Conservation (phyloP, 2,888 invertebrate species). For the Chironomus riparius region DNA sequence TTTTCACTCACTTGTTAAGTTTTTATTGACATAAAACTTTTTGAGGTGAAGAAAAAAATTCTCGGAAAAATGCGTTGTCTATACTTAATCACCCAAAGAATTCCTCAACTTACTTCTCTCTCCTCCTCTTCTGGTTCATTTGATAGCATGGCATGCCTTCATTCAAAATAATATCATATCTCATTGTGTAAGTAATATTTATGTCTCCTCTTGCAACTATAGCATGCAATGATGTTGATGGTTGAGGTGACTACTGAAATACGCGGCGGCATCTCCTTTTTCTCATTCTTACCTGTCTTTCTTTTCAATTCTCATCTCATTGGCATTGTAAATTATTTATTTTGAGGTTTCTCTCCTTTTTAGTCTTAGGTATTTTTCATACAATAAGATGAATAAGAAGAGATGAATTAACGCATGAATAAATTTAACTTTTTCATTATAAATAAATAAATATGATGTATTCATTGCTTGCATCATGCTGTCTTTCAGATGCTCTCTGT, state of each 20-base stretch:
- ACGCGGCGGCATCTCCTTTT: conserved; percentile 13
- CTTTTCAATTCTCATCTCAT: background rate
- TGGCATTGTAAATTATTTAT: conserved; percentile 2
- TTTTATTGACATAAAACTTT: background rate
- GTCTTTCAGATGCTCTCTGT: too few relatives aligned
- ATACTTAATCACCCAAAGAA: background rate
- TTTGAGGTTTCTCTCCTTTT: conserved; percentile 17
- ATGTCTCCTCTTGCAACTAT: background rate
- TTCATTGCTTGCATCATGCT: too few relatives aligned
- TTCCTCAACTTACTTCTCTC: background rate
- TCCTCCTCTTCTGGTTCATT: conserved; percentile 18
- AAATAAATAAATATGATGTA: too few relatives aligned
- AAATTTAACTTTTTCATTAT: conserved; percentile 1
- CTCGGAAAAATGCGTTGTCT: too few relatives aligned
- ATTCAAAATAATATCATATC: conserved; percentile 7
- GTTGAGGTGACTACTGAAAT: conserved; percentile 17
- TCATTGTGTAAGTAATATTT: background rate
- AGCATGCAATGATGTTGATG: background rate
- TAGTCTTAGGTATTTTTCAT: background rate
- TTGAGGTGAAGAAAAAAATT: background rate
- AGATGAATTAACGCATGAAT: conserved; percentile 13
- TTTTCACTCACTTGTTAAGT: too few relatives aligned
- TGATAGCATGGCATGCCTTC: conserved; percentile 1
- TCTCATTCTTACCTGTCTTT: conserved; percentile 4
- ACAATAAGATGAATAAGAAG: background rate